Evolutionary conservation across 1,140 invertebrate species (phyloP).

Genomic region (Aethina tumida): DNA sequence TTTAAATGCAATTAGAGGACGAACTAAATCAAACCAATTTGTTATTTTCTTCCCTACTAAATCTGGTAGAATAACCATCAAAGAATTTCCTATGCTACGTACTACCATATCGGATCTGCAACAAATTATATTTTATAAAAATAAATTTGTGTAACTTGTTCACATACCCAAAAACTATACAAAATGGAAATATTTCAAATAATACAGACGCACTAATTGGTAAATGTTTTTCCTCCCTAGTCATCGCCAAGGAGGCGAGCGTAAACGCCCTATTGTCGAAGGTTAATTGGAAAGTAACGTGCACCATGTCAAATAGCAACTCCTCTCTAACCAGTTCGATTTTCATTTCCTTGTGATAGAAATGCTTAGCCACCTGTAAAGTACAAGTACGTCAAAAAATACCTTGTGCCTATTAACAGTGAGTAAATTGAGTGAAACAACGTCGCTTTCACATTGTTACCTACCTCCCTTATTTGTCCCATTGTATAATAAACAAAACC

Average conservation of each 20-base stretch:
- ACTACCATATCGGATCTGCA: constrained; percentile 82
- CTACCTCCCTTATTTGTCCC: constrained; percentile 84
- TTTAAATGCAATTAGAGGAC: constrained; percentile 87
- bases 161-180: constrained; percentile 83
- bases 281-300: constrained; percentile 85
- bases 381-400: constrained; percentile 6
- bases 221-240: constrained; percentile 74
- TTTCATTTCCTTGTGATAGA: constrained; percentile 87
- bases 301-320: constrained; percentile 78
- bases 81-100: constrained; percentile 77
- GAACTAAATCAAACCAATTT: constrained; percentile 79
- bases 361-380: constrained; percentile 70
- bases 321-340: constrained; percentile 84
- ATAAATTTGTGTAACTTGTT: constrained; percentile 2
- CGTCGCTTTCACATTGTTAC: constrained; percentile 2
- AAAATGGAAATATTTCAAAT: constrained; percentile 97
- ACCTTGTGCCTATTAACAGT: background rate
- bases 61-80: constrained; percentile 84
- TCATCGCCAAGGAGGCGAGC: constrained; percentile 67
- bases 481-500: constrained; percentile 95
- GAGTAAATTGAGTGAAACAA: background rate
- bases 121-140: constrained; percentile 27
- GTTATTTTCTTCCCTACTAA: constrained; percentile 80
- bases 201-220: constrained; percentile 79
- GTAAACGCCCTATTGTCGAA: constrained; percentile 90